Evolutionary conservation across 37 sponge, comb jelly and placozoan species (phyloP), one percentile per base, ranked within the genome.

Genomic region (Agelas oroides): DNA sequence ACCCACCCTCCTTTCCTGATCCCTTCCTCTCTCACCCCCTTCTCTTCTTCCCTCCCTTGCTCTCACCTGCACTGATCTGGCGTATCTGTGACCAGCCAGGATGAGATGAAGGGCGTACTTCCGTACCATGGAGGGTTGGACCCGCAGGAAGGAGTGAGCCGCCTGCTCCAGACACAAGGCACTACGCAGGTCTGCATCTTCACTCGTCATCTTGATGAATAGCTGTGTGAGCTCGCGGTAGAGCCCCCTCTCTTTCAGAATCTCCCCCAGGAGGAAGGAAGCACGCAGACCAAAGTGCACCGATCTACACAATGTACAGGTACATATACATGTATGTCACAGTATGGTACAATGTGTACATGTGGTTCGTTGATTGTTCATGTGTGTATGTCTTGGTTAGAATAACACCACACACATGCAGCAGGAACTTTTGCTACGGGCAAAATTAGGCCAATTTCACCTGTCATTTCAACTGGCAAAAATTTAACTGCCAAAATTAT

Each of bases 121-220:
- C 19, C 98, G 76, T 0, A 57, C 40, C 85, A 91, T 92, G 34
- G 88, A 80, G 12, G 91, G 91, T 16, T 77, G 57, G 59, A 75
- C 30, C 0, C 80, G 70, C 13, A 93, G 92, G 68, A 90, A 97
- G 58, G 91, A 82, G 54, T 91, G 89, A 33, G 97, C 99, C 2
- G 95, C 97, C 83, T 99, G 97, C 86, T 97, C 97, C 30, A 95
- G 53, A 60, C 85, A 86, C 76, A 97, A 84, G 21, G 95, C 93
- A 83, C 84, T 82, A 23, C 59, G 79, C 34, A 97, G 81, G 56
- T 97, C 95, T 66, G 77, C 66, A 36, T 90, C 84, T 81, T 87
- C 88, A 23, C 76, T 13, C 2, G 77, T 89, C 84, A 84, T 83
- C 73, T 75, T 88, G 38, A 78, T 65, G 35, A 70, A 84, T 56